Conservation (phyloP, 2,113 vertebrate genomes). For the Pseudopipra pipra region DNA sequence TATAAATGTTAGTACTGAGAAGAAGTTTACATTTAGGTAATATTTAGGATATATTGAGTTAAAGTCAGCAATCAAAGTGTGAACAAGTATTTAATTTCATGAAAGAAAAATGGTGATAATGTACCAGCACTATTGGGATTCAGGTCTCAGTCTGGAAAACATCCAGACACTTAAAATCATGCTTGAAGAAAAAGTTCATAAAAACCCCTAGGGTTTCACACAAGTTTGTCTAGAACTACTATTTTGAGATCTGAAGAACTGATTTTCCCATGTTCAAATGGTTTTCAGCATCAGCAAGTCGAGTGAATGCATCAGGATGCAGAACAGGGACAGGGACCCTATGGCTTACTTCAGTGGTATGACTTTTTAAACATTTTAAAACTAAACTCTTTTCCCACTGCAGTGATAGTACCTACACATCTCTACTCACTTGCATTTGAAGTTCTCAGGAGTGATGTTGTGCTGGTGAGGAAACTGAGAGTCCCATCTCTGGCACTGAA, state of each 20-base stretch:
- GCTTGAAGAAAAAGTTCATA: not conserved
- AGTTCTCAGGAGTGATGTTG: slow-evolving; percentile 87
- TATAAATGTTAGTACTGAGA: not conserved
- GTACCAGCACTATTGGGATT: not conserved
- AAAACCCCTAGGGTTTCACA: not conserved
- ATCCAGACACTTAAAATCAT: not conserved
- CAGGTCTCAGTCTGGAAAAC: not conserved
- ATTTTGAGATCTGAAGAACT: not conserved
- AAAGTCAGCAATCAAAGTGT: not conserved
- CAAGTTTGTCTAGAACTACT: not conserved
- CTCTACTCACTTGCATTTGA: slow-evolving; percentile 93
- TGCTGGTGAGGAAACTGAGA: slow-evolving; percentile 93
- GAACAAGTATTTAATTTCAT: not conserved
- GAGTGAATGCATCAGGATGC: not conserved
- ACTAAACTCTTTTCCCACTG: not conserved
- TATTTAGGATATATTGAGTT: not conserved
- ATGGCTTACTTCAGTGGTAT: not conserved
- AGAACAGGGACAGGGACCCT: not conserved
- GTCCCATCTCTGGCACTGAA: slow-evolving; percentile 92
- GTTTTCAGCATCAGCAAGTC: not conserved
- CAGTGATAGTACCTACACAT: not conserved
- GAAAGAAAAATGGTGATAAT: not conserved
- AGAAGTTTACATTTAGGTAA: not conserved
- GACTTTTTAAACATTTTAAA: not conserved
- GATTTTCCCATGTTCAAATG: not conserved